phyloP scores from a whole-genome alignment of 2,797 vertebrate species.

The Enteromius argenteus region DNA sequence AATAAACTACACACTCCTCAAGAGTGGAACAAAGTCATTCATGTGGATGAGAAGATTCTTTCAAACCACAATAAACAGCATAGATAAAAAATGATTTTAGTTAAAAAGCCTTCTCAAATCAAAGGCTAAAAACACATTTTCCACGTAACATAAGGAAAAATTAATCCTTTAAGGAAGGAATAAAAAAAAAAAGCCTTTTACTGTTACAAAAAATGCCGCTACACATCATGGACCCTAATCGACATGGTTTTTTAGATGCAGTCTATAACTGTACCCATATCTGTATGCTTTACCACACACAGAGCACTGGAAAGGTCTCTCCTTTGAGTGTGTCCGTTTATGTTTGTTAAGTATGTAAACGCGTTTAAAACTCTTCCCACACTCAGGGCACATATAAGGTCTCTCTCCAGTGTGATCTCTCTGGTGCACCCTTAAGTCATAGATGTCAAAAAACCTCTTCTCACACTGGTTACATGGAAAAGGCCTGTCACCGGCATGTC shows the following conservation, averaged over 20 bases:
- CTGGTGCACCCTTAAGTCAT: conserved; percentile 60
- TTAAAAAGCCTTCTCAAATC: not conserved
- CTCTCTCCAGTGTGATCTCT: conserved; percentile 64
- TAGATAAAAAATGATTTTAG: not conserved
- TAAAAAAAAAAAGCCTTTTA: not conserved
- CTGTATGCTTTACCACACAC: conserved; percentile 59
- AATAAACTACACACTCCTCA: not conserved
- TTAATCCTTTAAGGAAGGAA: not conserved
- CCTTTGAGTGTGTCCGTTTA: conserved; percentile 57
- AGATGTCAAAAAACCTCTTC: conserved; percentile 61
- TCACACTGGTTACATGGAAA: conserved; percentile 59
- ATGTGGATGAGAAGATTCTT: not conserved
- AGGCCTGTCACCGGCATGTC: conserved; percentile 58
- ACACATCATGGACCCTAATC: conserved; percentile 19
- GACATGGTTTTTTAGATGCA: conserved; percentile 56
- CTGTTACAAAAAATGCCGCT: not conserved
- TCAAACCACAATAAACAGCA: not conserved
- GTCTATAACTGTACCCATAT: conserved; percentile 60
- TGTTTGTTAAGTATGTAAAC: conserved; percentile 63
- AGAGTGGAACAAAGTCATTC: not conserved
- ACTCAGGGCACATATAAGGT: conserved; percentile 55
- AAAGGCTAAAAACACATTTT: not conserved
- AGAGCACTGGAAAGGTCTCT: conserved; percentile 57
- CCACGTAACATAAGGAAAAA: not conserved
- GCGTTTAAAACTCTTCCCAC: conserved; percentile 58